Evolutionary conservation across 2,888 invertebrate genomes (phyloP), one percentile per base, ranked within the genome.

Genomic region (Cosmia pyralina): DNA sequence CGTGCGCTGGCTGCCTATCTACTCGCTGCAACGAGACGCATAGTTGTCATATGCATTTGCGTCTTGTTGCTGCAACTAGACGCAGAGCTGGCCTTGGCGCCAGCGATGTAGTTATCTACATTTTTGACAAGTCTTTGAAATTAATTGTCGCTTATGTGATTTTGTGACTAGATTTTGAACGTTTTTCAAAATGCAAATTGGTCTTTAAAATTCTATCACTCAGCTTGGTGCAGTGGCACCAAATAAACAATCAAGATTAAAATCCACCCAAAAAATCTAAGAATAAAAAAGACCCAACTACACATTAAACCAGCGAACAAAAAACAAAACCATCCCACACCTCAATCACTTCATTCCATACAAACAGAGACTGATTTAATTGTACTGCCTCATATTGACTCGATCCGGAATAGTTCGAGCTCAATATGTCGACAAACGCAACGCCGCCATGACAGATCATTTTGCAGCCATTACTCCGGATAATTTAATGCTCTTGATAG

Each of bases 361-460:
- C 60, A 71, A 71, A 82, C 59, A 59, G n/a, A 28, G 53, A 62
- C 53, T 75, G 74, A 75, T 80, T 83, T 83, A 72, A 82, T 83
- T 83, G 64, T 72, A n/a, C 69, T 4, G 34, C 59, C 64, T 65
- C 66, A 57, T 68, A 83, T 82, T 80, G 76, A 72, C 65, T 76
- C 60, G 59, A 53, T n/a, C 34, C 22, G 44, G 55, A 62, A 69
- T 83, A 67, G 83, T 65, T 69, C 28, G 57, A 17, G 64, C 67
- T 79, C 81, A 83, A 82, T 82, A 83, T 63, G 76, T 72, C 83
- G 69, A 69, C 81, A 55, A 55, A 71, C 70, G 46, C 76, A 72
- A 11, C 52, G 72, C 62, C 48, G 70, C 81, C 70, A 72, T 76
- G 76, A 71, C 86, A 78, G 76, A 83, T 73, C 59, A 85, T 83